These are phyloP conservation scores for Chionomys nivalis DNA, from an alignment of 2,113 vertebrate species.

Conservation along the genomic window DNA sequence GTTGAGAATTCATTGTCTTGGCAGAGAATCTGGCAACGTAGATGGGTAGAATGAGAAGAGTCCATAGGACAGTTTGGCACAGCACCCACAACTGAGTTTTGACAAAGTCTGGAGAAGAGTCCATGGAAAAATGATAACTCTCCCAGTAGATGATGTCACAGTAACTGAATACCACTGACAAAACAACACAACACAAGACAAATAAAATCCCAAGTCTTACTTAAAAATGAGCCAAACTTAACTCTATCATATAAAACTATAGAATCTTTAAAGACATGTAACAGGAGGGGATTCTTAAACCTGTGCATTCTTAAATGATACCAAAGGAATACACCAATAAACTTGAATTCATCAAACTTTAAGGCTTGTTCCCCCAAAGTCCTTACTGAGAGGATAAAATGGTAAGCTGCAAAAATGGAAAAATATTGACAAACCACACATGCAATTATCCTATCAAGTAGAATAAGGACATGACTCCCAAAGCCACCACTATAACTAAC, in stretches of 20 bases:
- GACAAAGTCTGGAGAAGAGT: not conserved
- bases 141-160: not conserved
- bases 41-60: not conserved
- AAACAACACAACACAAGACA: not conserved
- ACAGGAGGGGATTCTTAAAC: not conserved
- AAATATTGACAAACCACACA: not conserved
- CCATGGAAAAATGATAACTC: not conserved
- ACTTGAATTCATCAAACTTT: not conserved
- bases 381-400: not conserved
- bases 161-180: not conserved
- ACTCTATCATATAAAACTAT: not conserved
- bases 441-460: not conserved
- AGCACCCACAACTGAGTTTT: too few species aligned
- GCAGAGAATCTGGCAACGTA: not conserved
- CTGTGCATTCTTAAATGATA: not conserved
- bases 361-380: not conserved
- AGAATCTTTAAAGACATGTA: not conserved
- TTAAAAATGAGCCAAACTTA: not conserved
- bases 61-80: not conserved
- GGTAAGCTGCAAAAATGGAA: not conserved
- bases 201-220: not conserved
- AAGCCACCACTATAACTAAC: not conserved
- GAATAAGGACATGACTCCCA: not conserved
- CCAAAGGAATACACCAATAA: not conserved
- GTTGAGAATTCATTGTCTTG: not conserved